These are phyloP conservation scores for Malurus cyaneus DNA, from an alignment of 2,113 vertebrate species.

Conservation along the genomic window DNA sequence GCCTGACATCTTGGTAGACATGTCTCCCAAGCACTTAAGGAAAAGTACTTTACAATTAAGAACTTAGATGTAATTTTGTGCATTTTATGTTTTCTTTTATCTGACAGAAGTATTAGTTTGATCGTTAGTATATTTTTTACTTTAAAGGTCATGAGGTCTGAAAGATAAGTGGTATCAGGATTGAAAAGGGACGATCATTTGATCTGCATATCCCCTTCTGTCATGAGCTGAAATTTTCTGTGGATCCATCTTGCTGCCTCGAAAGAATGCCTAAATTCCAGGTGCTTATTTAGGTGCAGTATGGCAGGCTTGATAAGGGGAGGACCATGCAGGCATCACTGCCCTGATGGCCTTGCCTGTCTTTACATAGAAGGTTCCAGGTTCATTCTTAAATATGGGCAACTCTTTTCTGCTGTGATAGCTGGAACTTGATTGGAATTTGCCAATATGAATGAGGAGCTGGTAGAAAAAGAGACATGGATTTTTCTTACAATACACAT, in stretches of 20 bases:
- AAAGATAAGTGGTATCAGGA: neutral
- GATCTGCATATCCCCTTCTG: neutral
- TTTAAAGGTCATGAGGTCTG: neutral
- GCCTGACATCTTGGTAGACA: neutral
- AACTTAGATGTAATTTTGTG: neutral
- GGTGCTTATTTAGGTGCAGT: neutral
- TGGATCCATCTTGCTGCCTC: neutral
- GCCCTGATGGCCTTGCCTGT: neutral
- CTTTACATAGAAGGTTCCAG: neutral
- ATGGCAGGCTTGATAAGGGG: neutral
- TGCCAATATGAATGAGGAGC: neutral
- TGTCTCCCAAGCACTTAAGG: neutral
- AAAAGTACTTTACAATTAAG: neutral
- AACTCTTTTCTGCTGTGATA: neutral
- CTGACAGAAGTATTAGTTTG: neutral
- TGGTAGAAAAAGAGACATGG: neutral
- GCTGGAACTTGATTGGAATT: neutral
- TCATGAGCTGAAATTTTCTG: neutral
- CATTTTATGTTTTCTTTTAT: neutral
- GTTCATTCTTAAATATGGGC: neutral
- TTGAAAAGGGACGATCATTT: neutral
- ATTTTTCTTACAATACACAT: neutral
- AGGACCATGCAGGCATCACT: neutral
- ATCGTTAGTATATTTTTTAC: neutral
- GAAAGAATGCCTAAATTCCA: neutral